Evolutionary conservation across 2,797 vertebrate species (phyloP).

Genomic region (Anas acuta): DNA sequence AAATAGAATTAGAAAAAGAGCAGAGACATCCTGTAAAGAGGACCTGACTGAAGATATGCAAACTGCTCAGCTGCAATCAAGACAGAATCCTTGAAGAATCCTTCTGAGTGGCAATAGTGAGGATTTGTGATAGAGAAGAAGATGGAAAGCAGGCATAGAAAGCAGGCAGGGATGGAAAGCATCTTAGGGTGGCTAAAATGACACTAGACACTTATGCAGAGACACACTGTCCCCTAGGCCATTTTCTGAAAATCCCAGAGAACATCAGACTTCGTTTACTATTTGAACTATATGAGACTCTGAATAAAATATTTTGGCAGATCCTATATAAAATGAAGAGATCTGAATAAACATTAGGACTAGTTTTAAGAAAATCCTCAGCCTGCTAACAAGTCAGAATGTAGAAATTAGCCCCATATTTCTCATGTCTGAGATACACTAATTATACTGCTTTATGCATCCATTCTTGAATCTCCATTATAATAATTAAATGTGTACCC

Average conservation of each 20-base stretch:
- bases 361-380: not conserved
- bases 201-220: not conserved
- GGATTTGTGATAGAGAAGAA: not conserved
- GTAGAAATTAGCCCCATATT: not conserved
- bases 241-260: not conserved
- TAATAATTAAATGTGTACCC: slow-evolving; percentile 13
- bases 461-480: not conserved
- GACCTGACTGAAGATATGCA: not conserved
- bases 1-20: not conserved
- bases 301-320: not conserved
- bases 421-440: not conserved
- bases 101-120: not conserved
- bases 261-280: not conserved
- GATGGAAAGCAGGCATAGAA: not conserved
- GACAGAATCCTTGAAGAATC: not conserved
- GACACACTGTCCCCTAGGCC: not conserved
- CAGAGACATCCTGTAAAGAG: not conserved
- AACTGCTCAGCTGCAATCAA: not conserved
- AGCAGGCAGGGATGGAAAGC: no score
- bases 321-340: not conserved
- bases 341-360: not conserved
- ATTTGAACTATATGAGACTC: not conserved
- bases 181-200: not conserved
- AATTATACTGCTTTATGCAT: slow-evolving; percentile 13
- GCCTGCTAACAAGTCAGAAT: not conserved